Evolutionary conservation across 1,140 invertebrate species (phyloP).

Genomic region (Paralvinella palmiformis): DNA sequence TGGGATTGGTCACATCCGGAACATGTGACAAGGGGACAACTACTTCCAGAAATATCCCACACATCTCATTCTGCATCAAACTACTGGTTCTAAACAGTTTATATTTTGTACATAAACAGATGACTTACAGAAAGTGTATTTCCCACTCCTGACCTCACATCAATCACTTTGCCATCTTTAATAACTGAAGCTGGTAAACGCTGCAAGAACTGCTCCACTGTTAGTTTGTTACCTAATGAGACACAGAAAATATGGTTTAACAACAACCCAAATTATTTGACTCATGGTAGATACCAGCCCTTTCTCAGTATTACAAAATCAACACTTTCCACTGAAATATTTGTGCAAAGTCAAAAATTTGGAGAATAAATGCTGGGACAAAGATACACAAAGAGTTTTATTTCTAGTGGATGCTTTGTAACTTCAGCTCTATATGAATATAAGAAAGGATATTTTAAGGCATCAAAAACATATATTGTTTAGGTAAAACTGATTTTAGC

Average conservation of each 20-base stretch:
- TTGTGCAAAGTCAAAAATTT: background rate
- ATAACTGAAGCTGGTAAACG: conserved; percentile 43
- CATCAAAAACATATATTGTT: too few species aligned
- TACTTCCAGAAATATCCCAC: background rate
- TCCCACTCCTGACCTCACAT: conserved; percentile 38
- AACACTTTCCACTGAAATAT: background rate
- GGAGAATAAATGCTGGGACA: too few species aligned
- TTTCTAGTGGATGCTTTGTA: too few species aligned
- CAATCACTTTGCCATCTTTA: conserved; percentile 43
- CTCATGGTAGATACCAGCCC: background rate
- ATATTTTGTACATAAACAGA: background rate
- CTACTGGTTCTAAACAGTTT: background rate
- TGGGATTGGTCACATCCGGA: background rate
- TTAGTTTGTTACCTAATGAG: conserved; percentile 22
- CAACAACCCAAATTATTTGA: background rate
- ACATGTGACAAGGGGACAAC: background rate
- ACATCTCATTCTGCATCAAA: background rate
- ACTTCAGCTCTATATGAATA: too few species aligned
- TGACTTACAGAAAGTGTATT: conserved; percentile 28
- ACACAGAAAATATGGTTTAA: background rate
- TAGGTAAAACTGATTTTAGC: too few species aligned
- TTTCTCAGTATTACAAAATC: background rate
- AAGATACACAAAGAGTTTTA: too few species aligned
- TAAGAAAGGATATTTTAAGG: too few species aligned
- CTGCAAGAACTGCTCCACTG: conserved; percentile 42